phyloP scores from a whole-genome alignment of 2,797 vertebrate genomes.

The Mormyrops attenuatus region DNA sequence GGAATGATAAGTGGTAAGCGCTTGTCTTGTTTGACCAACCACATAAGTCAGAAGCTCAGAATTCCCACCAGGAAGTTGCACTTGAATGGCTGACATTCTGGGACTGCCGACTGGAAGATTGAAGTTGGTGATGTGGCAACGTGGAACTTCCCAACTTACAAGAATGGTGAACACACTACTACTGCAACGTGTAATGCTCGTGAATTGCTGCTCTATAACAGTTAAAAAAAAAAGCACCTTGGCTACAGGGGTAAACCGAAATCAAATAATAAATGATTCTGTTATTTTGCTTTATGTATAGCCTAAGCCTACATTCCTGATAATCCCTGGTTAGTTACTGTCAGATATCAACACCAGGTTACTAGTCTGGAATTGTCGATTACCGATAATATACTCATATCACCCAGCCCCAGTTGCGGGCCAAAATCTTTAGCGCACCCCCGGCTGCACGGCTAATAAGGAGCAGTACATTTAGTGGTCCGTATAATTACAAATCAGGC shows the following conservation, averaged over 20 bases:
- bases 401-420: not conserved
- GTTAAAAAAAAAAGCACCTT: not conserved
- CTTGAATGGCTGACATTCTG: not conserved
- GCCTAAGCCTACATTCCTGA: not conserved
- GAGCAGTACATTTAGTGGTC: not conserved
- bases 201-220: not conserved
- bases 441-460: not conserved
- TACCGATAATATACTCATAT: not conserved
- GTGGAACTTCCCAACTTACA: no score
- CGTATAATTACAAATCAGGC: not conserved
- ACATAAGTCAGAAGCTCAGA: not conserved
- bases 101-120: not conserved
- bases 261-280: not conserved
- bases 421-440: not conserved
- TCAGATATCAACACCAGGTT: not conserved
- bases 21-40: not conserved
- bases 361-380: not conserved
- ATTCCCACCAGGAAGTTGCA: not conserved
- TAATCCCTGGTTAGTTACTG: not conserved
- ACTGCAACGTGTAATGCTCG: not conserved
- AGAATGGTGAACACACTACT: not conserved
- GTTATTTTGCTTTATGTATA: not conserved
- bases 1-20: not conserved
- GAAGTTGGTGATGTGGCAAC: not conserved
- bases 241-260: not conserved